Conservation (phyloP, 2,113 vertebrate genomes). For the Verasper variegatus region DNA sequence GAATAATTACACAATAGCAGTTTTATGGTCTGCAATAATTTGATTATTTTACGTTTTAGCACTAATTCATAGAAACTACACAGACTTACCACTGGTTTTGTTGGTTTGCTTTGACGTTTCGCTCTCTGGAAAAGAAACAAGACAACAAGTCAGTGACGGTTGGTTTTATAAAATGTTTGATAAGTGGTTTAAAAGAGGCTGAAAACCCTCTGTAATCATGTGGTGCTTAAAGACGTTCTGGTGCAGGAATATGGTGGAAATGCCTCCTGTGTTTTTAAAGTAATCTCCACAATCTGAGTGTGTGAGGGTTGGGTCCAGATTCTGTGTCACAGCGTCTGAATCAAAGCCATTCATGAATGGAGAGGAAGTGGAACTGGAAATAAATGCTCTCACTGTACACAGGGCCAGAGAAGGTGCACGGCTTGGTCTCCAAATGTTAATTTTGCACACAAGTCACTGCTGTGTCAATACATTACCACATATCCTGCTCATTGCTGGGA, state of each 20-base stretch:
- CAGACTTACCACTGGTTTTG: conserved; percentile 79
- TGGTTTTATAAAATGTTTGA: not conserved
- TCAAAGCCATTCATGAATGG: conserved; percentile 80
- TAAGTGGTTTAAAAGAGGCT: not conserved
- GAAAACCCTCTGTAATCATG: not conserved
- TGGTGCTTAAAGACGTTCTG: no score
- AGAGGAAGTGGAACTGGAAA: conserved; percentile 72
- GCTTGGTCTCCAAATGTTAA: conserved; percentile 61
- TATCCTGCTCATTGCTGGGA: conserved; percentile 55
- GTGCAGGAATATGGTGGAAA: not conserved
- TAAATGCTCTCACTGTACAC: conserved; percentile 76
- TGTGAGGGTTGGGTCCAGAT: conserved; percentile 38
- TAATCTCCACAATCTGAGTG: conserved; percentile 49
- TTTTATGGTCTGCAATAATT: no score
- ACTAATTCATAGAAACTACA: not conserved
- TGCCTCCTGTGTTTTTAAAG: conserved; percentile 20
- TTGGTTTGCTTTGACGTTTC: conserved; percentile 76
- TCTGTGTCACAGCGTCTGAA: conserved; percentile 74
- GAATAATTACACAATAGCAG: no score
- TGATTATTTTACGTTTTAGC: no score
- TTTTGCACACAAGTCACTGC: conserved; percentile 70
- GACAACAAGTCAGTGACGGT: not conserved
- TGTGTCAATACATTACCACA: conserved; percentile 80
- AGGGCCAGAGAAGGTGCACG: conserved; percentile 44
- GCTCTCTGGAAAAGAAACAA: conserved; percentile 77